Evolutionary conservation across 2,797 vertebrate species (phyloP), one percentile per base, ranked within the genome.

Genomic region (Amblyopsis hoosieri): DNA sequence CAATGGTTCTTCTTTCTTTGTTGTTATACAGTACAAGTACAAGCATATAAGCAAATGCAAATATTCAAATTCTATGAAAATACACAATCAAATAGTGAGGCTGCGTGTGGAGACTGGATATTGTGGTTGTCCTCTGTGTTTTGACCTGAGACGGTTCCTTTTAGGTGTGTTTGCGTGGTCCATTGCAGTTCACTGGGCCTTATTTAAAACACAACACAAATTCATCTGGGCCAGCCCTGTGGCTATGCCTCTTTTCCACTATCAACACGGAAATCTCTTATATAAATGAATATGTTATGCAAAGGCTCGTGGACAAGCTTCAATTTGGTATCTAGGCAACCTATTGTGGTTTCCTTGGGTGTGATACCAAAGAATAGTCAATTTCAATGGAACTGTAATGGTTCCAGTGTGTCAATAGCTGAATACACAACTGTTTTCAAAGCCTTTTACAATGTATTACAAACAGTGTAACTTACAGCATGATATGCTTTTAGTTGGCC

Each of bases 261-360:
- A 23, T 48, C 47, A 48, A 12, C n/a, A 12, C 12, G 2, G 47
- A n/a, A 48, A 14, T 12, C 12, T 48, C 12, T 12, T 51, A 15
- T 51, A 9, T 14, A 10, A 7, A 14, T 17, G 14, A 17, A 8
- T 5, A 14, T 9, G 71, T 54, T 66, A 33, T n/a, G 50, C 46
- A 11, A 33, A 46, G 52, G 47, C 64, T 66, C 66, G 54, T 19
- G 46, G 64, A 65, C 50, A 2, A 42, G 51, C 76, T 74, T 77
- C 55, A 85, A 83, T 89, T 88, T 82, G 76, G 89, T 90, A 79
- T 87, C 86, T 81, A 83, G 76, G 81, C 78, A 80, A 90, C 85
- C 55, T 29, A 57, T 71, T 58, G 55, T 23, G 23, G 23, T 74
- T 69, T 69, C 66, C 64, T n/a, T 33, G 64, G 77, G 85, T 37